Base-by-base conservation (phyloP, 1,140 invertebrate genomes). In the Bombus confusus region DNA sequence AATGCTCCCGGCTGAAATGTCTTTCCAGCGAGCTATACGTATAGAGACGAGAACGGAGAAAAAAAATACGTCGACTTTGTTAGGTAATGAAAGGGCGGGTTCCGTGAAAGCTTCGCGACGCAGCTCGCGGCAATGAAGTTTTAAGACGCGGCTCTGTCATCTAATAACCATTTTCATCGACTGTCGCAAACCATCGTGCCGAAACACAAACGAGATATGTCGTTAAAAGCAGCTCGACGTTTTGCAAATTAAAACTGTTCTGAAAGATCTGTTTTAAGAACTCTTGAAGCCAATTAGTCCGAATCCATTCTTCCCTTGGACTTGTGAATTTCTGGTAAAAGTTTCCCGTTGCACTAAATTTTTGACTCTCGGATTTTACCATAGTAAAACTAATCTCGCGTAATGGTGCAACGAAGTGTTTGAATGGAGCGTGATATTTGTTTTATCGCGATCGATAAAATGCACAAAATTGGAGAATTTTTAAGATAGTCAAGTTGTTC, bases 121-220 rank as follows among this genome's bases (percentile, higher is more conserved):
- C 13, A 18, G 57, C 62, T 25, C 79, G 62, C 31, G 28, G 52
- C 72, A 68, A 85, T 62, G 31, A 75, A 79, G 34, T 73, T 78
- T 85, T 68, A 81, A 77, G 80, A 87, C 78, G 69, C 25, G 47
- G 59, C 39, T 47, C 83, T 88, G 81, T 80, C 86, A 74, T 74
- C 59, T 57, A 52, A 57, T 43, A 34, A 41, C n/a, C n/a, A 52
- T n/a, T 57, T 80, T 73, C 39, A 52, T 88, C 57, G 75, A 37
- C 66, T 12, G 43, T 31, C 25, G 47, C 47, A 34, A 31, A 64
- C 57, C 39, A 39, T 22, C 25, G 22, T 66, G 25, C 73, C 41
- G 78, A 75, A 69, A 22, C 66, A 43, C 34, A 57, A 83, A 76
- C 57, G 52, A 83, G 69, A 39, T 77, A 31, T 68, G 43, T 43